phyloP scores from a whole-genome alignment of 2,797 vertebrate genomes.

The Thamnophis elegans region DNA sequence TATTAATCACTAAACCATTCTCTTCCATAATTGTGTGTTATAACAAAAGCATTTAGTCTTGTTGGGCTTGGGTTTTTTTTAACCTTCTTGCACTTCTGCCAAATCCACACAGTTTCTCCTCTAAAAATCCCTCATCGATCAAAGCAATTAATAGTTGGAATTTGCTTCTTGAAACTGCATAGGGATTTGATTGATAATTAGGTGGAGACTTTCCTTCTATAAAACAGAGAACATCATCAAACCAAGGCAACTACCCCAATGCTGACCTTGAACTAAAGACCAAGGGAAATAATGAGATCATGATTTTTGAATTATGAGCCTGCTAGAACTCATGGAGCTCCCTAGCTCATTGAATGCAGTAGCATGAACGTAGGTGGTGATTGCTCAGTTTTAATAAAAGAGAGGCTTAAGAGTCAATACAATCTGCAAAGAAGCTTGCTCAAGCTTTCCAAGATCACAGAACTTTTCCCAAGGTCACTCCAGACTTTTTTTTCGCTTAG shows the following conservation, averaged over 20 bases:
- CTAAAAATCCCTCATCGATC: constrained; percentile 13
- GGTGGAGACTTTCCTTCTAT: not conserved
- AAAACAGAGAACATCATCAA: not conserved
- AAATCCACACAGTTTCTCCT: constrained; percentile 15
- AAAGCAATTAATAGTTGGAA: constrained; percentile 36
- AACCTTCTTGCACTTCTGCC: constrained; percentile 18
- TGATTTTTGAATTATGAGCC: constrained; percentile 14
- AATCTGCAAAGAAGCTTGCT: not conserved
- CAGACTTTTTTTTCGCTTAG: not conserved
- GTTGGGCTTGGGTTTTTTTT: constrained; percentile 22
- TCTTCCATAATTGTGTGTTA: constrained; percentile 15
- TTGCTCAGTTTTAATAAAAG: not conserved
- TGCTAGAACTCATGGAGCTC: not conserved
- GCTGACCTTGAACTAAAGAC: constrained; percentile 15
- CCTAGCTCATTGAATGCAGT: constrained; percentile 10
- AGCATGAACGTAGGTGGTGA: not conserved
- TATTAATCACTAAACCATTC: not conserved
- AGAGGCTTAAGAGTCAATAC: not conserved
- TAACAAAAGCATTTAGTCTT: constrained; percentile 28
- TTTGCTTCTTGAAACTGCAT: constrained; percentile 4
- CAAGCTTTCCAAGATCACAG: not conserved
- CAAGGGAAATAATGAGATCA: constrained; percentile 26
- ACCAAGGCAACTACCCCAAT: not conserved
- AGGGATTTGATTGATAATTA: constrained; percentile 44
- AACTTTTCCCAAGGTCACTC: not conserved